Conservation (phyloP, 2,888 invertebrate genomes). For the Lasioglossum malachurum region DNA sequence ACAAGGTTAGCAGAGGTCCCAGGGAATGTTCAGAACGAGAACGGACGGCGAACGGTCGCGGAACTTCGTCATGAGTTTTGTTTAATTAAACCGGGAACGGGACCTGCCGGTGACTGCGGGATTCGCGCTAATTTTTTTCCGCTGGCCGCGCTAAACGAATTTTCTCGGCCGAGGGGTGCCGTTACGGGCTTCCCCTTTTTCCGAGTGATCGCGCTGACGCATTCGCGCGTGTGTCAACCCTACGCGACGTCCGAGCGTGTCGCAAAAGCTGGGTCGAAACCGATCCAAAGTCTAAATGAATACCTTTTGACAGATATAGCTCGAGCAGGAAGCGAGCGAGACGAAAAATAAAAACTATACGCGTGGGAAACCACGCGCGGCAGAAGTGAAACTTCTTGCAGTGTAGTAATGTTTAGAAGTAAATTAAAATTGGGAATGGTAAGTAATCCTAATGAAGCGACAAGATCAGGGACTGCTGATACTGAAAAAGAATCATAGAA, state of each 20-base stretch:
- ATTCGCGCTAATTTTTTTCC: constrained; percentile 29
- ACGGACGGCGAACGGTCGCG: constrained; percentile 5
- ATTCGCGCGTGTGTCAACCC: not conserved
- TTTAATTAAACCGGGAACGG: constrained; percentile 62
- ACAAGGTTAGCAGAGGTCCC: constrained; percentile 24
- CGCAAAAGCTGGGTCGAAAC: not conserved
- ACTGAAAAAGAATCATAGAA: no score
- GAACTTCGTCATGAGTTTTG: constrained; percentile 41
- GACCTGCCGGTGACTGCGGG: not conserved
- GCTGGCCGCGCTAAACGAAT: not conserved
- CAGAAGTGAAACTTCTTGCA: no score
- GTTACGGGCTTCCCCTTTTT: not conserved
- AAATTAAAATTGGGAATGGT: no score
- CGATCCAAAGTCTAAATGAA: not conserved
- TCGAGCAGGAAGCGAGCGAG: not conserved
- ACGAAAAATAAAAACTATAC: not conserved
- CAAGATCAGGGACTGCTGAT: no score
- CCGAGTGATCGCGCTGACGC: not conserved
- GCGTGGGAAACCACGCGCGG: no score
- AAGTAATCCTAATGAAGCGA: no score
- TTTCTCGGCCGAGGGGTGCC: not conserved
- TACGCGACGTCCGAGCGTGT: not conserved
- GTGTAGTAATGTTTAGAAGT: no score
- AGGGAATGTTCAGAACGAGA: constrained; percentile 45
- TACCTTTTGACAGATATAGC: not conserved